Conservation (phyloP, 2,113 vertebrate species). For the Hylia prasina region DNA sequence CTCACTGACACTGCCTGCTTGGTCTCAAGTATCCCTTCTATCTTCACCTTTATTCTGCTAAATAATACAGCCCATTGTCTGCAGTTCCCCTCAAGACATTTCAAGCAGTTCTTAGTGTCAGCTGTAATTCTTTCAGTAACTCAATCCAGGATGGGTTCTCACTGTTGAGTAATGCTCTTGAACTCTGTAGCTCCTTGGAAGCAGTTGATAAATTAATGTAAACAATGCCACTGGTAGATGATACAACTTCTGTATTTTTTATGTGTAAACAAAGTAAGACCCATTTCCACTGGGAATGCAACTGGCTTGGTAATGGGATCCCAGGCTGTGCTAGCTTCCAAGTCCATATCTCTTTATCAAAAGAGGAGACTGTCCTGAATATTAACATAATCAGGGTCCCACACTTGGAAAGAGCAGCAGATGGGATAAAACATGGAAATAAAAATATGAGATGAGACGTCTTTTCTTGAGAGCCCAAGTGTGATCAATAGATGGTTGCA, state of each 20-base stretch:
- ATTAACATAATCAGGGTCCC: neutral
- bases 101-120: slow-evolving; percentile 87
- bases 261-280: slow-evolving; percentile 73
- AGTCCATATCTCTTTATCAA: neutral
- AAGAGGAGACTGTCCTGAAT: neutral
- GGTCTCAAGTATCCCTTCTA: slow-evolving; percentile 77
- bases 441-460: neutral
- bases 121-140: slow-evolving; percentile 88
- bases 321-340: neutral
- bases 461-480: neutral
- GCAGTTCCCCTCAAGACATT: slow-evolving; percentile 72
- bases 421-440: neutral
- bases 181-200: slow-evolving; percentile 72
- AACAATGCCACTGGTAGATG: slow-evolving; percentile 72
- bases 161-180: slow-evolving; percentile 60
- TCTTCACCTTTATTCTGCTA: slow-evolving; percentile 81
- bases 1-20: slow-evolving; percentile 65
- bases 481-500: neutral
- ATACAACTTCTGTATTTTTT: slow-evolving; percentile 70
- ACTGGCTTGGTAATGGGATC: slow-evolving; percentile 8
- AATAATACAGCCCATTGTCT: slow-evolving; percentile 85
- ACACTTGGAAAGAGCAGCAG: neutral
- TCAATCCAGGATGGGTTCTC: slow-evolving; percentile 76
- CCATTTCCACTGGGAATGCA: slow-evolving; percentile 34
- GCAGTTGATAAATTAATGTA: slow-evolving; percentile 72